Base-by-base conservation (phyloP, 2,888 invertebrate species). In the Nowickia ferox region DNA sequence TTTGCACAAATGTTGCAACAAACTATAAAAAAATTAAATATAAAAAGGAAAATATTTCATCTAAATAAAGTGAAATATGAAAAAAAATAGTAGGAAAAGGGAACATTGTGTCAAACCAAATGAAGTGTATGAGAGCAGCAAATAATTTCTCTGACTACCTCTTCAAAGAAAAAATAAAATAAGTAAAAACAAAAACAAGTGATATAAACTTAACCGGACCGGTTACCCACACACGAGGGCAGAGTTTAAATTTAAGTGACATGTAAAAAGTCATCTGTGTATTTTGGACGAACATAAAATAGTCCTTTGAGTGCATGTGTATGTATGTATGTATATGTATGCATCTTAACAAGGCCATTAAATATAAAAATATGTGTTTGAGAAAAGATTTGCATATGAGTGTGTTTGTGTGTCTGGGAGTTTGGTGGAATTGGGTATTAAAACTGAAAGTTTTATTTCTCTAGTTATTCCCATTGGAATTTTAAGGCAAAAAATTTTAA, bases 231-330 rank as follows among this genome's bases (percentile, higher is more conserved):
- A 71, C 80, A 71, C 51, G 71, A 77, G 57, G 63, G 13, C 53
- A 83, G 82, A 66, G 75, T 83, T 79, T 69, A 69, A 86, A 65
- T 79, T 74, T 63, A 86, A 86, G 75, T 86, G 82, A 85, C 82
- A 85, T 69, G 75, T 82, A 82, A 69, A 82, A 63, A 57, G 75
- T 66, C 80, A 78, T 72, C 3, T 69, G 77, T 61, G 84, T 65
- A 68, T 53, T 63, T 79, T 71, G 53, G 59, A 66, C 51, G 40
- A 30, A 22, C 40, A 48, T 19, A 57, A 68, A 57, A 38, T 42
- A 59, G 40, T n/a, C 66, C 38, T 71, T 61, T 61, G 42, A 57
- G 19, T 30, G 6, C 0, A 30, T 6, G 6, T 6, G 6, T 30
- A 30, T 6, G 6, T 30, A 6, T 30, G 30, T 30, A 30, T 30